Evolutionary conservation across 2,113 vertebrate species (phyloP), one percentile per base, ranked within the genome.

Genomic region (Probosciger aterrimus): DNA sequence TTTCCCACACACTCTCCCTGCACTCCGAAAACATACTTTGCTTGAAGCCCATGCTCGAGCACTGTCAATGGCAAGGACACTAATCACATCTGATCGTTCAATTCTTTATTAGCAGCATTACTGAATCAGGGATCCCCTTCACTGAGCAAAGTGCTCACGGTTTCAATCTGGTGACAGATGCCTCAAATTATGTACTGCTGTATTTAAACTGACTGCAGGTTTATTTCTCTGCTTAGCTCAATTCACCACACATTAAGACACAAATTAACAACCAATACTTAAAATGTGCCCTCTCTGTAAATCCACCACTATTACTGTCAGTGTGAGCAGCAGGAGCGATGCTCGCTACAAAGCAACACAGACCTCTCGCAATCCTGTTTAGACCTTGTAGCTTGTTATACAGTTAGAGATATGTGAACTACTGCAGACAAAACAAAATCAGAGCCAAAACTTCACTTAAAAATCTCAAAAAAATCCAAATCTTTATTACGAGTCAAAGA

Each of bases 341-440:
- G 46, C 49, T 82, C 0, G 0, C 68, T 83, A 53, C 84, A 80
- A 75, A 59, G 59, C 14, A 14, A 46, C 5, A 4, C 44, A 68
- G 47, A 89, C 24, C 41, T 92, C 86, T 28, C 84, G 83, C 62
- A 82, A 23, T 41, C 44, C 91, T 76, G 23, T 74, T 79, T 37
- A 44, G 22, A 79, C 60, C 39, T 82, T 74, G 44, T 35, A 69
- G 57, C 57, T 95, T 93, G 75, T 95, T 75, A 43, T 76, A 69
- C 73, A 92, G 50, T 53, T 65, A 82, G 44, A 90, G 86, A 95
- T 91, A 92, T 43, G 57, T 3, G 1, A 85, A 85, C 44, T 88
- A 28, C 49, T 43, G 39, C 65, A 95, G 95, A 95, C 91, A 94
- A 96, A 97, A 96, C 91, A 96, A 94, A 91, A 82, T 64, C 70